A percentile compares a stretch with the other conserved stretches of the same genome.
Conservation (phyloP, 2,888 invertebrate species). For the Margaritifera margaritifera region DNA sequence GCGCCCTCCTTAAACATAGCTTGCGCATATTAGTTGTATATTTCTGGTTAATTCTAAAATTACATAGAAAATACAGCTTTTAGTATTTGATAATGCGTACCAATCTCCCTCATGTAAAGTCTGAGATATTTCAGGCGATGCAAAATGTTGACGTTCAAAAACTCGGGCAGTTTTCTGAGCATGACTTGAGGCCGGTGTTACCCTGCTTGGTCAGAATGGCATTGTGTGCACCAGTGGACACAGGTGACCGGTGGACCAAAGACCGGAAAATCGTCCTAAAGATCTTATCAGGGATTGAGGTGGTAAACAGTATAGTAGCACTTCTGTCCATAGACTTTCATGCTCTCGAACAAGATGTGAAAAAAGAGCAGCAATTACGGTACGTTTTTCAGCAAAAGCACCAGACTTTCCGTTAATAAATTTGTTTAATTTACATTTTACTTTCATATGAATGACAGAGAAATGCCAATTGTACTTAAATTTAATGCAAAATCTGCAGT, state of each 20-base stretch:
- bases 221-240: slow-evolving; percentile 88
- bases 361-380: slow-evolving; percentile 92
- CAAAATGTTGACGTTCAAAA: slow-evolving; percentile 79
- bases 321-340: slow-evolving; percentile 95
- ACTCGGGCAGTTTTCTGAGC: slow-evolving; percentile 82
- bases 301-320: slow-evolving; percentile 94
- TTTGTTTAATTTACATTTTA: neutral
- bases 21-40: neutral
- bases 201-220: slow-evolving; percentile 95
- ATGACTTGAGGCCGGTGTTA: slow-evolving; percentile 90
- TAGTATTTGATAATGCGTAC: neutral
- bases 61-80: slow-evolving; percentile 21
- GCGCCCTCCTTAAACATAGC: too few species aligned
- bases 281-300: slow-evolving; percentile 91
- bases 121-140: slow-evolving; percentile 65
- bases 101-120: slow-evolving; percentile 42
- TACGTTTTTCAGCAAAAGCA: slow-evolving; percentile 64
- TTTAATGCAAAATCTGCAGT: too few species aligned
- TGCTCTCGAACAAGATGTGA: slow-evolving; percentile 90
- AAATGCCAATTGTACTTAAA: too few species aligned
- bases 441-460: too few species aligned
- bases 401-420: too few species aligned
- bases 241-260: slow-evolving; percentile 86
- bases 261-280: slow-evolving; percentile 90
- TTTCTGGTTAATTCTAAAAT: slow-evolving; percentile 6